Evolutionary conservation across 1,140 invertebrate species (phyloP), one percentile per base, ranked within the genome.

Genomic region (Zaprionus tsacasi): DNA sequence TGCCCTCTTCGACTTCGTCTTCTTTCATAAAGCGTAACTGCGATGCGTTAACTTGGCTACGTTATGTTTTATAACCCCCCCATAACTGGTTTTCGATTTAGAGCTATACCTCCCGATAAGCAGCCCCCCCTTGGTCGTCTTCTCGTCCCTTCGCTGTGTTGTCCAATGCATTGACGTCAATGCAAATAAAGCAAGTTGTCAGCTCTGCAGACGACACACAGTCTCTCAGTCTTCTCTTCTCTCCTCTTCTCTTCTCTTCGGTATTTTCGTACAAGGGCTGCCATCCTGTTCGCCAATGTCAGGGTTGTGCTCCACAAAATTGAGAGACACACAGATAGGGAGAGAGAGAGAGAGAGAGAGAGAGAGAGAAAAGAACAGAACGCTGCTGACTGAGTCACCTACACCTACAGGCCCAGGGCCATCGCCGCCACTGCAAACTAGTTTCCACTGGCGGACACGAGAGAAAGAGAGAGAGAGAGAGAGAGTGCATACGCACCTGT

Each of bases 291-390:
- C 5, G n/a, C 64, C 54, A 81, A 81, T 88, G 85, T 88, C 85
- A 89, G 85, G 85, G 85, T 85, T 88, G 67, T 81, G 85, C 76
- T 76, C 85, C 38, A 87, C 56, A 79, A 82, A 82, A 79, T 21
- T 21, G 21, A 21, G 21, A 6, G 12, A 36, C n/a, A n/a, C n/a
- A n/a, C n/a, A n/a, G n/a, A n/a, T n/a, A n/a, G n/a, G n/a, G n/a
- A n/a, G n/a, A n/a, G n/a, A n/a, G n/a, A n/a, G n/a, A n/a, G n/a
- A n/a, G n/a, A n/a, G n/a, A n/a, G n/a, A n/a, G n/a, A n/a, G n/a
- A 52, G 36, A 54, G 68, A 63, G 45, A 38, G 3, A 2, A 21
- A 66, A 43, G 10, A 54, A 58, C 38, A 69, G 38, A 69, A 70
- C 54, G 74, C 27, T 79, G 70, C 52, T 76, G 78, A 72, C 82